Percentiles rank a stretch among this genome's conserved stretches.
Conservation (phyloP, 2,888 invertebrate species). For the Drosophila prolongata region DNA sequence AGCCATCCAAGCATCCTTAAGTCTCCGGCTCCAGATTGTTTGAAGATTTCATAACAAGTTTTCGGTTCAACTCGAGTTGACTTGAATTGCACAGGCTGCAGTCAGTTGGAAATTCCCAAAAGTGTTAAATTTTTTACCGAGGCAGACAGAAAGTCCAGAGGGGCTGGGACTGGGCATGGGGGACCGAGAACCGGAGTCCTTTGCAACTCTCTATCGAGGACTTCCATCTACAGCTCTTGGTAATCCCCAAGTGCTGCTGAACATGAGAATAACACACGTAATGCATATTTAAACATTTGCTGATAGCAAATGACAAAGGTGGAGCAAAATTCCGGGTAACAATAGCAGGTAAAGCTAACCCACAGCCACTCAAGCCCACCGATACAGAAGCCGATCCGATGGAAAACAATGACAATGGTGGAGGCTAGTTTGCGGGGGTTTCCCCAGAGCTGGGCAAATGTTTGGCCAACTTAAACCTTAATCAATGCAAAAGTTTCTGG, state of each 20-base stretch:
- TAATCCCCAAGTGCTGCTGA: slow-evolving; percentile 80
- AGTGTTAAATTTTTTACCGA: slow-evolving; percentile 62
- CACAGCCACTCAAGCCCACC: slow-evolving; percentile 18
- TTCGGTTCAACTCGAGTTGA: slow-evolving; percentile 5
- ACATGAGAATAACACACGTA: slow-evolving; percentile 79
- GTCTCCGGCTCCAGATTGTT: slow-evolving; percentile 4
- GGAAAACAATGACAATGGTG: slow-evolving; percentile 47
- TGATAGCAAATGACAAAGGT: slow-evolving; percentile 80
- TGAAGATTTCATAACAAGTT: slow-evolving; percentile 24
- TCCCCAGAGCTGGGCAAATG: slow-evolving; percentile 63
- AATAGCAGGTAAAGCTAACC: neutral
- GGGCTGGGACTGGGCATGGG: neutral
- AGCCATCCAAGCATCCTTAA: neutral
- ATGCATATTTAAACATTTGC: slow-evolving; percentile 81
- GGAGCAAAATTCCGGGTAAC: slow-evolving; percentile 29
- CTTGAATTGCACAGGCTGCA: slow-evolving; percentile 25
- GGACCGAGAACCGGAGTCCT: neutral
- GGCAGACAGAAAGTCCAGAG: slow-evolving; percentile 20
- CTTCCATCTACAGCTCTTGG: slow-evolving; percentile 45
- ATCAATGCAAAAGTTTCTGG: slow-evolving; percentile 83
- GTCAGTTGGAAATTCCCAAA: slow-evolving; percentile 35
- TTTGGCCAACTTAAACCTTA: slow-evolving; percentile 79
- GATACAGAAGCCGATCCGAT: slow-evolving; percentile 28
- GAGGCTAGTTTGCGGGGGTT: slow-evolving; percentile 23
- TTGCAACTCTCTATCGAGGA: slow-evolving; percentile 31